Base-by-base conservation (phyloP, 2,113 vertebrate species). In the Oreochromis niloticus region DNA sequence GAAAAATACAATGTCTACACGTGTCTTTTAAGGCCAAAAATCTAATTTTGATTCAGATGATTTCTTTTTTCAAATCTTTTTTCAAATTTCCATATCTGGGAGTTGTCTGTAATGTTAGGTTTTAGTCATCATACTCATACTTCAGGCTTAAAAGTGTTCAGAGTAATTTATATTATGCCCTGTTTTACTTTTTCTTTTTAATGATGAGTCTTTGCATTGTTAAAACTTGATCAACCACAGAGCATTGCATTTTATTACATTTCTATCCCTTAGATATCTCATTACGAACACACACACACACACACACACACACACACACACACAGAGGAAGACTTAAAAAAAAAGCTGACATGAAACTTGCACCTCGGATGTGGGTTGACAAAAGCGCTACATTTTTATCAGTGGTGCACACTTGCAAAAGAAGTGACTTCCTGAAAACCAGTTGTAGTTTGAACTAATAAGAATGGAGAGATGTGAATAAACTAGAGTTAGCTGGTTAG, bases 11-110 rank as follows among this genome's bases (percentile, higher is more conserved):
- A 63, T 11, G 59, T 36, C 32, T 63, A 36, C 59, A 36, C 3
- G 6, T 63, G 59, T 36, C 9, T 63, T 9, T 63, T 63, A 36
- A 11, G 17, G 9, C 32, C 32, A 63, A 63, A 63, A 63, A 63
- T 63, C 0, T 0, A 19, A 63, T 63, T 36, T 36, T 63, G 4
- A 4, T n/a, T 12, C 14, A 59, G 13, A 59, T 59, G 13, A 17
- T 59, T 32, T 59, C 7, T 32, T 17, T 59, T 32, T 30, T 5
- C 13, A 59, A 59, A 30, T 59, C 59, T n/a, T 63, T 63, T 63
- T n/a, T 63, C 17, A 63, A 63, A 63, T 32, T 36, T 63, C n/a
- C 61, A 66, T 12, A 39, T 39, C 10, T 4, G 0, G 61, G 4
- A 1, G n/a, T n/a, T 66, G 32, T 12, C 61, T 36, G 32, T 66